These are phyloP conservation scores for Chloropsis hardwickii DNA, from an alignment of 2,113 vertebrate species.

Conservation along the genomic window DNA sequence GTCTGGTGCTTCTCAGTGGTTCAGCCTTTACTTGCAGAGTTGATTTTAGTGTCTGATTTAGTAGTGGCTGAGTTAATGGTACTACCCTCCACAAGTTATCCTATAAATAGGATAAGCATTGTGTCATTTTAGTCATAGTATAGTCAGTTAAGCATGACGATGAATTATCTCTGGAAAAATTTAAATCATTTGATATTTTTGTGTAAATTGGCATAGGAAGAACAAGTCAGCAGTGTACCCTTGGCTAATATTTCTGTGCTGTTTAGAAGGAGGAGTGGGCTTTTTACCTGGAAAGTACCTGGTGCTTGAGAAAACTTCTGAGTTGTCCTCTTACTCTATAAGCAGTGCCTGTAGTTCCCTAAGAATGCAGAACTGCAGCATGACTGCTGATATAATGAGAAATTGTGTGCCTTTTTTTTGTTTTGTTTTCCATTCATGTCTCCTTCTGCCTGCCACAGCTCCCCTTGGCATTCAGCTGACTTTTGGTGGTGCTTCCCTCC, in stretches of 20 bases:
- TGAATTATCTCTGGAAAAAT: slow-evolving; percentile 43
- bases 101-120: neutral
- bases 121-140: neutral
- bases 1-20: neutral
- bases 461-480: neutral
- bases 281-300: neutral
- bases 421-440: neutral
- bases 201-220: neutral
- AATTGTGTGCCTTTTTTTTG: neutral
- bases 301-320: neutral
- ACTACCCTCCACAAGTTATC: neutral
- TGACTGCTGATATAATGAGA: neutral
- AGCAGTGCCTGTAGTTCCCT: neutral
- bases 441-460: neutral
- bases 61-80: neutral
- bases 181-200: neutral
- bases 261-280: neutral
- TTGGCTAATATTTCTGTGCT: neutral
- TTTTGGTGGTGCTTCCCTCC: neutral
- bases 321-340: neutral
- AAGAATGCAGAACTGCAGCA: neutral
- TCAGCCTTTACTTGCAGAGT: neutral
- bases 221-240: neutral
- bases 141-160: slow-evolving; percentile 27
- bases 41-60: neutral